Conservation (phyloP, 1,140 invertebrate genomes). For the Philotrypesis tridentata region DNA sequence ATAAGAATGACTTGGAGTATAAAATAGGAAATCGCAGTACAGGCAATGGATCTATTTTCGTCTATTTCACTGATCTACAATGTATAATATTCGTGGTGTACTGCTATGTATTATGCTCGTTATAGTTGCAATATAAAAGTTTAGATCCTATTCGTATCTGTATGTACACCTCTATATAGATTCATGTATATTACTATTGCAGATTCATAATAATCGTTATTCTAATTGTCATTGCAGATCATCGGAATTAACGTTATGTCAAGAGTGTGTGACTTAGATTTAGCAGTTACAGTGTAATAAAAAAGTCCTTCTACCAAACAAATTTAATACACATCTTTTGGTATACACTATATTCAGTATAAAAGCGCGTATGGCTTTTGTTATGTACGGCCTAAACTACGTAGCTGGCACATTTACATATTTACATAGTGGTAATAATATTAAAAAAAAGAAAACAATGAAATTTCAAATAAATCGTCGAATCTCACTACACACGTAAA, state of each 20-base stretch:
- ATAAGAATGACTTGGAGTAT: conserved; percentile 13
- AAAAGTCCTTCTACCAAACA: not conserved
- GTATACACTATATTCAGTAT: too few relatives aligned
- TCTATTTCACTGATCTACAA: not conserved
- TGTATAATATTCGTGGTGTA: too few relatives aligned
- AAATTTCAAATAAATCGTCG: too few relatives aligned
- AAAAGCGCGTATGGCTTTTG: too few relatives aligned
- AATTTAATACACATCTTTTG: not conserved
- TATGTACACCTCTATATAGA: too few relatives aligned
- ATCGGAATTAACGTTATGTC: too few relatives aligned
- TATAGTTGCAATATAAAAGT: conserved; percentile 11
- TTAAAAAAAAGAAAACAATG: too few relatives aligned
- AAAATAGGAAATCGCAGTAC: not conserved
- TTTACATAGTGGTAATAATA: conserved; percentile 10
- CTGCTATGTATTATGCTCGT: not conserved
- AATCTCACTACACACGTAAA: too few relatives aligned
- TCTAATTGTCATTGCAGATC: not conserved
- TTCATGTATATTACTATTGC: too few relatives aligned
- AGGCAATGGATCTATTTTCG: not conserved
- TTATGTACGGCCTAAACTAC: too few relatives aligned
- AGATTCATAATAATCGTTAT: not conserved
- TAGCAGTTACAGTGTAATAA: not conserved
- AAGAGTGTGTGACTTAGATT: too few relatives aligned
- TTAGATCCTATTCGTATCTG: conserved; percentile 2
- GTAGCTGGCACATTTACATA: conserved; percentile 28